These are phyloP conservation scores for Echinops telfairi DNA, from an alignment of 2,113 vertebrate genomes.

Conservation along the genomic window DNA sequence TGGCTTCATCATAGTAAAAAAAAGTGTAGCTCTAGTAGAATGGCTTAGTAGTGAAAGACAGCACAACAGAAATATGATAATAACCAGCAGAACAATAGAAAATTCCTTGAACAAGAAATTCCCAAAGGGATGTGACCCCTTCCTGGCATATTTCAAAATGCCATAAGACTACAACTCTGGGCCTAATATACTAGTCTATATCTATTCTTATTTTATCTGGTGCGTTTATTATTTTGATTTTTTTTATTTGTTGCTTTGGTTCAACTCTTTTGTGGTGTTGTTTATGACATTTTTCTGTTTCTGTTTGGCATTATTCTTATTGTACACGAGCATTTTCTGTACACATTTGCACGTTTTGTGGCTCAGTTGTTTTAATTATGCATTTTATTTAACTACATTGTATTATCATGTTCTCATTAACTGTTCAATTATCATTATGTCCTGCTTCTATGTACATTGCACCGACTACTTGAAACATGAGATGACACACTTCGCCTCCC, in stretches of 20 bases:
- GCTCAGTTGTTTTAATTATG: conserved; percentile 81
- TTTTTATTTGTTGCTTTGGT: not conserved
- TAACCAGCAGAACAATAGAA: not conserved
- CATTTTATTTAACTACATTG: conserved; percentile 81
- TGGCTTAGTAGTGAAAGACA: not conserved
- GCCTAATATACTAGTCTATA: not conserved
- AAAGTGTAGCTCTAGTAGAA: not conserved
- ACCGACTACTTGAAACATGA: conserved; percentile 63
- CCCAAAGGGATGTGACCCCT: not conserved
- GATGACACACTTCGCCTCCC: not conserved
- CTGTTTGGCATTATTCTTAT: not conserved
- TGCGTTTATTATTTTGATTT: not conserved
- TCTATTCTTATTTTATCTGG: not conserved
- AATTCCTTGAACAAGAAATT: conserved; percentile 53
- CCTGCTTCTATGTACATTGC: conserved; percentile 61
- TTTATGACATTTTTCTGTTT: not conserved
- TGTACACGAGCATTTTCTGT: conserved; percentile 31
- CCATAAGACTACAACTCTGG: not conserved
- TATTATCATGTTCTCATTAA: conserved; percentile 82
- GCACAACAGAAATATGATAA: not conserved
- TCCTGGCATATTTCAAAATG: conserved; percentile 10
- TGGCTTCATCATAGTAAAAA: not conserved
- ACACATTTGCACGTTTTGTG: conserved; percentile 30
- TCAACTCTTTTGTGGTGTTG: not conserved
- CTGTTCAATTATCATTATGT: conserved; percentile 81